phyloP scores from a whole-genome alignment of 2,113 vertebrate species.

The Microcebus murinus region DNA sequence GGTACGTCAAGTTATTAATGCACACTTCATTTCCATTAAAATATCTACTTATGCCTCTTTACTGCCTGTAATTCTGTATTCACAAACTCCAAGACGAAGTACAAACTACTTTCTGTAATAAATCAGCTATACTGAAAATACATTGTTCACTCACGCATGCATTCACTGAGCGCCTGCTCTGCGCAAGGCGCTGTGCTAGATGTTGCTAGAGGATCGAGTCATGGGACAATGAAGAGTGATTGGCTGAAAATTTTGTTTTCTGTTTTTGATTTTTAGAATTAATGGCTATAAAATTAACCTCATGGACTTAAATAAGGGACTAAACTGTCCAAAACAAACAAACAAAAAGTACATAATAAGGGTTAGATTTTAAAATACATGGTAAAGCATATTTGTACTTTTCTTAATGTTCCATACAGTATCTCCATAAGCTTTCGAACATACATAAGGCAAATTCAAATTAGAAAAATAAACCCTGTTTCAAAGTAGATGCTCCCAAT shows the following conservation, averaged over 20 bases:
- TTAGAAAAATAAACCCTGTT: conserved; percentile 75
- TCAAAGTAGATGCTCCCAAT: conserved; percentile 66
- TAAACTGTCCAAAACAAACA: background rate
- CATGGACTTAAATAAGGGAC: background rate
- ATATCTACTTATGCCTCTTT: conserved; percentile 1
- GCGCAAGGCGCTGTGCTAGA: conserved; percentile 65
- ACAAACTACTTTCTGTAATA: conserved; percentile 15
- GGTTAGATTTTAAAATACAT: conserved; percentile 39
- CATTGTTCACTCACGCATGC: conserved; percentile 19
- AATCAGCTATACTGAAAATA: conserved; percentile 21
- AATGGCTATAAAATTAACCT: conserved; percentile 43
- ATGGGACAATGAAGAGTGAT: background rate
- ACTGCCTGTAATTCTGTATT: background rate
- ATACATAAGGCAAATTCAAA: conserved; percentile 72
- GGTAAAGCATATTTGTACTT: conserved; percentile 29
- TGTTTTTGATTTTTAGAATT: background rate
- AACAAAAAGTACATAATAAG: background rate
- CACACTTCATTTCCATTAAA: conserved; percentile 35
- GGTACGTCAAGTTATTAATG: background rate
- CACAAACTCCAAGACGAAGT: conserved; percentile 41
- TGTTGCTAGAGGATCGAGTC: conserved; percentile 10
- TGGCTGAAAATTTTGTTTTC: background rate
- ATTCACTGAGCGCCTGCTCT: conserved; percentile 59
- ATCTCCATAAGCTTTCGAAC: conserved; percentile 62
- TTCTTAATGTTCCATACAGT: conserved; percentile 43